Evolutionary conservation across 2,888 invertebrate species (phyloP).

Genomic region (Pristionchus mayeri): DNA sequence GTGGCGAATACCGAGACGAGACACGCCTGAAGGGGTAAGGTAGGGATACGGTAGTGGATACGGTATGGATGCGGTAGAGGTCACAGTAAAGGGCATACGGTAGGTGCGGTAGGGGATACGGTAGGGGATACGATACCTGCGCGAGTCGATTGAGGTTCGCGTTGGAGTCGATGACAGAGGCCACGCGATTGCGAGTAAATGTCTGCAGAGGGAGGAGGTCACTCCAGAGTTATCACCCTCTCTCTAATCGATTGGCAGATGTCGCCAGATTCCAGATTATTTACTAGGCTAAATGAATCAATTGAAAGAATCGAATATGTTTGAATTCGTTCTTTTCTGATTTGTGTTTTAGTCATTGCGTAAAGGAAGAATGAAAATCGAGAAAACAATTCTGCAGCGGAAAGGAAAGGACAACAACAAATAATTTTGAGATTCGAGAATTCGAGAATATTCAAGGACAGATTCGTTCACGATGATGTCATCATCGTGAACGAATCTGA

Average conservation of each 20-base stretch:
- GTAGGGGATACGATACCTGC: not conserved
- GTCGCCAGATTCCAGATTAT: no score
- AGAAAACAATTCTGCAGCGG: no score
- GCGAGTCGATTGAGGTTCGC: constrained; percentile 33
- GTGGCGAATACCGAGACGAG: not conserved
- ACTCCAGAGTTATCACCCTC: not conserved
- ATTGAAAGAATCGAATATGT: no score
- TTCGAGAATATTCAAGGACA: no score
- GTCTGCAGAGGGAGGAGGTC: not conserved
- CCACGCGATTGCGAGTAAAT: not conserved
- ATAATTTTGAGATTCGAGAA: no score
- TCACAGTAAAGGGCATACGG: not conserved
- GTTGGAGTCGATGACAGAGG: constrained; percentile 4
- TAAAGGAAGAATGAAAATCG: no score
- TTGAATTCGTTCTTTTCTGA: no score
- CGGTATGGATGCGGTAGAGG: not conserved
- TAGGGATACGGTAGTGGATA: not conserved
- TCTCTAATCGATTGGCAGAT: no score
- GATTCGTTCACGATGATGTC: no score
- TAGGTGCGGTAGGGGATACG: not conserved
- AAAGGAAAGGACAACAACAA: no score
- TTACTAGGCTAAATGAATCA: no score
- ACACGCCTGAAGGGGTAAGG: not conserved
- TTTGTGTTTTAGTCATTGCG: no score
- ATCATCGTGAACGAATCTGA: not conserved